These are phyloP conservation scores for Xanthia icteritia DNA, from an alignment of 2,888 invertebrate genomes.

Conservation along the genomic window DNA sequence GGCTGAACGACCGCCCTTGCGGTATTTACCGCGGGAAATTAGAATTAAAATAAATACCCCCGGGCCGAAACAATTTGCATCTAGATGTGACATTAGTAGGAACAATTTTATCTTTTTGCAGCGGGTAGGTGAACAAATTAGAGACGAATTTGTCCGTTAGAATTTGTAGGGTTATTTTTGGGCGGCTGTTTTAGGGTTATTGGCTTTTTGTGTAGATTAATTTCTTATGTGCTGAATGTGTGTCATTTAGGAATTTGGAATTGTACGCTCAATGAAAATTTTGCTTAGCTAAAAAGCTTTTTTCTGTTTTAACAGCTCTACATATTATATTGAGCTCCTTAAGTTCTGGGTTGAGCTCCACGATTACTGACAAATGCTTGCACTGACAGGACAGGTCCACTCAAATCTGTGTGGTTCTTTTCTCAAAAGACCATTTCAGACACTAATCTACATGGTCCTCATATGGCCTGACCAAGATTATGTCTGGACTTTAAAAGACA, in stretches of 20 bases:
- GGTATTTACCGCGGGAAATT: conserved; percentile 87
- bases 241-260: conserved; percentile 6
- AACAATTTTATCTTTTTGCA: conserved; percentile 80
- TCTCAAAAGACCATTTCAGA: too few species aligned
- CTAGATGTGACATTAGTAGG: conserved; percentile 89
- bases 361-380: too few species aligned
- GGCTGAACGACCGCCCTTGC: conserved; percentile 78
- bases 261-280: background rate
- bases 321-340: too few species aligned
- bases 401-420: too few species aligned
- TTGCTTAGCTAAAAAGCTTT: background rate
- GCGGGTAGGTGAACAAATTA: conserved; percentile 70
- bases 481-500: too few species aligned
- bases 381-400: too few species aligned
- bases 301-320: background rate
- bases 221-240: conserved; percentile 35
- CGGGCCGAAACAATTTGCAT: conserved; percentile 88
- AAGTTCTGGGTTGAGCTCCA: too few species aligned
- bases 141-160: conserved; percentile 61
- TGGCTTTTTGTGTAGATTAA: conserved; percentile 55
- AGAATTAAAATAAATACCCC: conserved; percentile 87
- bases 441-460: too few species aligned
- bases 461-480: too few species aligned
- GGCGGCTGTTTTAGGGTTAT: conserved; percentile 60
- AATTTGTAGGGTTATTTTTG: conserved; percentile 63